Conservation (phyloP, 1,140 invertebrate genomes). For the Delia radicum region DNA sequence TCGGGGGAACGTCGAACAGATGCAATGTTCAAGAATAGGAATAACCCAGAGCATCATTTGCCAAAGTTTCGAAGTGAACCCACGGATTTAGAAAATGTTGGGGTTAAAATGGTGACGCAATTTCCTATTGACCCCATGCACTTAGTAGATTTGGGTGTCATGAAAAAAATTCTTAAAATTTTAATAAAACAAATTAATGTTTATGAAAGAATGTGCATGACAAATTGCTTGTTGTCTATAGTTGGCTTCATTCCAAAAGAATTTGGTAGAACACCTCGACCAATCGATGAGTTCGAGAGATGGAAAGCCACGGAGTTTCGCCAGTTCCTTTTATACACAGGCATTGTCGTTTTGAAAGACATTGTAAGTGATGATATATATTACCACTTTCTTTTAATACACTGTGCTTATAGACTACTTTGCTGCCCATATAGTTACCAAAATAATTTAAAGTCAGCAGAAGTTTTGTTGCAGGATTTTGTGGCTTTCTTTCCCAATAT, state of each 20-base stretch:
- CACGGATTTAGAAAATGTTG: too few species aligned
- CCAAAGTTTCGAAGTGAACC: too few species aligned
- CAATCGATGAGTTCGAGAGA: background rate
- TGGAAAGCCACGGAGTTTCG: conserved; percentile 9
- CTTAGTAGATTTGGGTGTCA: too few species aligned
- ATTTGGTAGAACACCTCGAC: background rate
- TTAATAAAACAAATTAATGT: too few species aligned
- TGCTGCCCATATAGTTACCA: background rate
- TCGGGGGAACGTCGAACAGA: too few species aligned
- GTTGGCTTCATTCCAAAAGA: background rate
- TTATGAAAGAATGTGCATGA: too few species aligned
- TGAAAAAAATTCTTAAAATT: too few species aligned
- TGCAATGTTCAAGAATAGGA: too few species aligned
- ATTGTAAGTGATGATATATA: background rate
- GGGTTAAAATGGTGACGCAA: too few species aligned
- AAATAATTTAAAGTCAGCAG: background rate
- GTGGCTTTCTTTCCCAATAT: background rate
- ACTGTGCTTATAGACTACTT: background rate
- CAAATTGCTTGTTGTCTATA: too few species aligned
- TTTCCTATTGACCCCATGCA: too few species aligned
- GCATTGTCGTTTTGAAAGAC: background rate
- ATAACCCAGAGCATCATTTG: too few species aligned
- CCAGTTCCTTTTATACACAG: background rate
- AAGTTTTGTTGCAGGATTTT: background rate
- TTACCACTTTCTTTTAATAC: background rate